phyloP scores from a whole-genome alignment of 2,113 vertebrate species.

The Entomyzon cyanotis region DNA sequence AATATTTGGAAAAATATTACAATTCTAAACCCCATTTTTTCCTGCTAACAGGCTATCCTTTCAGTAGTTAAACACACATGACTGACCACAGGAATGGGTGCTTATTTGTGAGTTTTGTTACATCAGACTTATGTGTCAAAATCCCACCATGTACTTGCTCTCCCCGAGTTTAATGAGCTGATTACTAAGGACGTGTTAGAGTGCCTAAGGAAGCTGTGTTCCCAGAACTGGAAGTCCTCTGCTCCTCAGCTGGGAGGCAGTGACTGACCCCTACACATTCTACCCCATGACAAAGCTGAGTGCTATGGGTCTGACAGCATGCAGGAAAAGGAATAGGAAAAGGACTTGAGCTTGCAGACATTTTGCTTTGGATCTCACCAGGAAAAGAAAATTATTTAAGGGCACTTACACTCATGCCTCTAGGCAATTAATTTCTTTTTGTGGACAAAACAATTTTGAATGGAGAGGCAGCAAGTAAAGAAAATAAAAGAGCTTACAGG shows the following conservation, averaged over 20 bases:
- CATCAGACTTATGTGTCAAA: neutral
- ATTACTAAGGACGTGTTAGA: neutral
- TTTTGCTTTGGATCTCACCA: neutral
- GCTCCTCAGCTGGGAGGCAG: neutral
- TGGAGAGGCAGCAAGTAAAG: neutral
- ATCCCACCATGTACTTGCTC: neutral
- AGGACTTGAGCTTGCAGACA: neutral
- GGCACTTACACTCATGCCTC: neutral
- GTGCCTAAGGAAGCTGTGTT: neutral
- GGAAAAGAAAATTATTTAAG: neutral
- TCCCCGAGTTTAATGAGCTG: neutral
- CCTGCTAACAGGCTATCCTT: neutral
- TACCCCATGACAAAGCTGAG: neutral
- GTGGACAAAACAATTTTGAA: neutral
- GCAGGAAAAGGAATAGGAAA: neutral
- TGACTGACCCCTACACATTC: neutral
- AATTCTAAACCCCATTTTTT: neutral
- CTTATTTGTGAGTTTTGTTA: neutral
- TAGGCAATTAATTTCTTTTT: neutral
- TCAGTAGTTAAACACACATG: neutral
- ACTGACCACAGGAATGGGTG: neutral
- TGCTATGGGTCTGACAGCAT: neutral
- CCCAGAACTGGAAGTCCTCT: constrained; percentile 41
- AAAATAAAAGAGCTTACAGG: neutral
- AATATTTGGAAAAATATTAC: neutral